A percentile compares a stretch with the other conserved stretches of the same genome.
These are phyloP conservation scores for Lasioglossum leucozonium DNA, from an alignment of 2,888 invertebrate genomes.

Conservation along the genomic window DNA sequence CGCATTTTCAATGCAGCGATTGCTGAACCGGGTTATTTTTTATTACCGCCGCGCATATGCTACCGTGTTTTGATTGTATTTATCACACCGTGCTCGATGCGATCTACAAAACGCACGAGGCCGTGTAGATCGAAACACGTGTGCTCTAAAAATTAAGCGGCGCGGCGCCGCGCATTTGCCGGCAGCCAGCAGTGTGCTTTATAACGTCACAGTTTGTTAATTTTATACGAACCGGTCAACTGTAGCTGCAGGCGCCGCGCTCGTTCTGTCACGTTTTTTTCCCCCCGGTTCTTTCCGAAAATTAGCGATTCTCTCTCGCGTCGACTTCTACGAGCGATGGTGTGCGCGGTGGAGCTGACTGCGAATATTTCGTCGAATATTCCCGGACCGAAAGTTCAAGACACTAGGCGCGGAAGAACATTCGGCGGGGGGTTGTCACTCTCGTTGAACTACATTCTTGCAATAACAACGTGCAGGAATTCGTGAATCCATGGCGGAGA, in stretches of 20 bases:
- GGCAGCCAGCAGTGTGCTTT: not conserved
- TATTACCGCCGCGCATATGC: not conserved
- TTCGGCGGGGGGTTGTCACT: constrained; percentile 17
- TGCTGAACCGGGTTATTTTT: not conserved
- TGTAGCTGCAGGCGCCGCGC: not conserved
- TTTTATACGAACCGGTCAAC: constrained; percentile 5
- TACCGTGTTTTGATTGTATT: not conserved
- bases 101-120: not conserved
- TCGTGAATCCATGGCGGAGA: not conserved
- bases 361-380: constrained; percentile 38
- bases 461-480: constrained; percentile 6
- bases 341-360: not conserved
- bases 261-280: not conserved
- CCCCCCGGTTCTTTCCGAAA: not conserved
- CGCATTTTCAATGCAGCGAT: not conserved
- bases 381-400: constrained; percentile 20
- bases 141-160: constrained; percentile 4
- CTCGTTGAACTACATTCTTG: not conserved
- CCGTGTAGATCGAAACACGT: not conserved
- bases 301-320: not conserved
- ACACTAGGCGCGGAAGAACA: constrained; percentile 9
- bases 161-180: not conserved
- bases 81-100: not conserved
- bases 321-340: not conserved
- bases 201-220: constrained; percentile 9